These are phyloP conservation scores for Acropora yongei DNA, from an alignment of 64 coral and sea anemone genomes.

Conservation along the genomic window DNA sequence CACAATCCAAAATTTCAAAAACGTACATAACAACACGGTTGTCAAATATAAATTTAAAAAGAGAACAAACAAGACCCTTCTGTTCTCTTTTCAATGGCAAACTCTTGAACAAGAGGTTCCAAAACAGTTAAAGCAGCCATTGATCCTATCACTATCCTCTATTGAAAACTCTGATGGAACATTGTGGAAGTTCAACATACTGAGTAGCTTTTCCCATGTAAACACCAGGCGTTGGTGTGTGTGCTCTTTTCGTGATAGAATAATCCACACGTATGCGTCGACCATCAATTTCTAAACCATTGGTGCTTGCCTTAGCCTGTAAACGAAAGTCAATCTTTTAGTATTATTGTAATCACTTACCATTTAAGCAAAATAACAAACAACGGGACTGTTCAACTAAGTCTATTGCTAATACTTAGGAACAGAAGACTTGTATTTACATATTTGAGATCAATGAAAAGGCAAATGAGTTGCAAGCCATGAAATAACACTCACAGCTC, in stretches of 20 bases:
- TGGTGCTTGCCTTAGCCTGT: conserved; percentile 90
- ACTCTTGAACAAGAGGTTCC: not conserved
- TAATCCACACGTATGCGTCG: conserved; percentile 93
- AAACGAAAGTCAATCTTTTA: not conserved
- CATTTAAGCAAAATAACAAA: not conserved
- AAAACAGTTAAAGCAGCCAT: conserved; percentile 7
- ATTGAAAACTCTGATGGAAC: not conserved
- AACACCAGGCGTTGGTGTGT: conserved; percentile 95
- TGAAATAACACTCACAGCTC: no score
- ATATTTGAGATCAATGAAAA: no score
- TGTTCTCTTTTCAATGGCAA: no score
- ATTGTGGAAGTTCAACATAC: conserved; percentile 49
- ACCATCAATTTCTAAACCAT: conserved; percentile 95
- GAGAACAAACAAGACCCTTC: no score
- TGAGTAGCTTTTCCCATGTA: conserved; percentile 99
- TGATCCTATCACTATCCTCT: not conserved
- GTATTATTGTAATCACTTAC: not conserved
- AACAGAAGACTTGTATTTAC: no score
- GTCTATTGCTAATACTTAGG: no score
- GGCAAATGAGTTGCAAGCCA: no score
- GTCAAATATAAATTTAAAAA: no score
- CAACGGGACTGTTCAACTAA: no score
- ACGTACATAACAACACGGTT: no score
- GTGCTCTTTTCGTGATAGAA: conserved; percentile 94
- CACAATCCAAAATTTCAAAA: not conserved